A percentile compares a stretch with the other conserved stretches of the same genome.
Conservation (phyloP, 2,888 invertebrate species). For the Drosophila tripunctata region DNA sequence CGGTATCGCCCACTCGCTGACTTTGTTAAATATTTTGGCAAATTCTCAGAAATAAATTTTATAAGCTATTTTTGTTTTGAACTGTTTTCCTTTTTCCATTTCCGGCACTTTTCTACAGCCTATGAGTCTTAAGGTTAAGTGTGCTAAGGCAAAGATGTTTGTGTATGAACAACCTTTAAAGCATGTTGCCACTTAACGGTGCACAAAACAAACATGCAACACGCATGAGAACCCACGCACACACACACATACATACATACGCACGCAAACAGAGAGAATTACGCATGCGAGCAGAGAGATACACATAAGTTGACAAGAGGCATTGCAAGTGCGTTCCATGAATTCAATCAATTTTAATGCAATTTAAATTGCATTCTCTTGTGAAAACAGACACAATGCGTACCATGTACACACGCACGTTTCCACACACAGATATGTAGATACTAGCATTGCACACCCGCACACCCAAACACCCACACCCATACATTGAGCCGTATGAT, state of each 20-base stretch:
- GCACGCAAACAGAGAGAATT: neutral
- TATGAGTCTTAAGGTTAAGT: slow-evolving; percentile 4
- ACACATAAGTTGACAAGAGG: slow-evolving; percentile 30
- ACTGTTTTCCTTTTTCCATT: neutral
- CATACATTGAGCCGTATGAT: slow-evolving; percentile 25
- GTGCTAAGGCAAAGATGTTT: slow-evolving; percentile 35
- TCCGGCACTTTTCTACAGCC: neutral
- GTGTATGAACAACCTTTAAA: slow-evolving; percentile 48
- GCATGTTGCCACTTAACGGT: slow-evolving; percentile 58
- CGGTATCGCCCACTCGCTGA: no score
- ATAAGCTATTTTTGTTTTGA: neutral
- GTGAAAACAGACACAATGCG: slow-evolving; percentile 74
- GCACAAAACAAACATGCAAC: slow-evolving; percentile 36
- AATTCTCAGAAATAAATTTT: no score
- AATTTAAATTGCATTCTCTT: slow-evolving; percentile 81
- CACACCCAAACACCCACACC: slow-evolving; percentile 16
- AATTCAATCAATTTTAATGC: slow-evolving; percentile 82
- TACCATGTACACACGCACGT: slow-evolving; percentile 28
- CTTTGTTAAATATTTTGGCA: no score
- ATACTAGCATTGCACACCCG: slow-evolving; percentile 18
- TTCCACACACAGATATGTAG: slow-evolving; percentile 15
- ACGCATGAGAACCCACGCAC: slow-evolving; percentile 14
- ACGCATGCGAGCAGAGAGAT: neutral
- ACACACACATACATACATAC: slow-evolving; percentile 4
- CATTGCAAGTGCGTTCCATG: slow-evolving; percentile 57